These are phyloP conservation scores for Phallusia fumigata DNA, from an alignment of 23 tunicate genomes.

Conservation along the genomic window DNA sequence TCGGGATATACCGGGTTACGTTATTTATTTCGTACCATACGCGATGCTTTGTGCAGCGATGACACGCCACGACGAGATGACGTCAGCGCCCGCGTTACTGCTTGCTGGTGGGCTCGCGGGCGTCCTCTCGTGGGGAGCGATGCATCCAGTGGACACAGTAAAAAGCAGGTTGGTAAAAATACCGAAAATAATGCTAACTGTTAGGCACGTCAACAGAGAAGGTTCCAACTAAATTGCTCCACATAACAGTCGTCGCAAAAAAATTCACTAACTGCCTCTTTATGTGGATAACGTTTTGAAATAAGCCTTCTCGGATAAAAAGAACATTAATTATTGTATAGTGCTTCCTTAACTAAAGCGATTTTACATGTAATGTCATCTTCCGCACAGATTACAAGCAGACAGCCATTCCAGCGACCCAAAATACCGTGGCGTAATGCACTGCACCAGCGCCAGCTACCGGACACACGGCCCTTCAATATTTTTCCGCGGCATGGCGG, in stretches of 20 bases:
- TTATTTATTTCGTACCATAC: constrained; percentile 75
- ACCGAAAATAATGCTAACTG: too few species aligned
- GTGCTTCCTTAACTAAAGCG: too few species aligned
- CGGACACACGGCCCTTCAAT: constrained; percentile 32
- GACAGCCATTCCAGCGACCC: constrained; percentile 12
- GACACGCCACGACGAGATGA: neutral
- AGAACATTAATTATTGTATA: too few species aligned
- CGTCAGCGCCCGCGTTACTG: constrained; percentile 16
- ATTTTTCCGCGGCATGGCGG: constrained; percentile 77
- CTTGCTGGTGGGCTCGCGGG: constrained; percentile 92
- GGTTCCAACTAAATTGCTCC: too few species aligned
- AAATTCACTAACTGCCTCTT: too few species aligned
- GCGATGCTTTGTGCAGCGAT: constrained; percentile 29
- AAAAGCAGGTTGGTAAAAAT: constrained; percentile 79
- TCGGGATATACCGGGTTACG: constrained; percentile 87
- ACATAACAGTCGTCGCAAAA: too few species aligned
- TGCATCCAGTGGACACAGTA: constrained; percentile 87
- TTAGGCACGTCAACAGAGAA: too few species aligned
- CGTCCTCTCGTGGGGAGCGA: constrained; percentile 80
- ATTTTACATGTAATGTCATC: too few species aligned
- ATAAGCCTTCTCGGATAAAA: too few species aligned
- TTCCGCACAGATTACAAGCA: constrained; percentile 58
- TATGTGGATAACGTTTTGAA: too few species aligned
- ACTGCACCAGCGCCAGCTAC: constrained; percentile 46
- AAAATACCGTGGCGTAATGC: constrained; percentile 49